Evolutionary conservation across 92 coral and sea anemone genomes (phyloP), one percentile per base, ranked within the genome.

Genomic region (Diadumene lineata): DNA sequence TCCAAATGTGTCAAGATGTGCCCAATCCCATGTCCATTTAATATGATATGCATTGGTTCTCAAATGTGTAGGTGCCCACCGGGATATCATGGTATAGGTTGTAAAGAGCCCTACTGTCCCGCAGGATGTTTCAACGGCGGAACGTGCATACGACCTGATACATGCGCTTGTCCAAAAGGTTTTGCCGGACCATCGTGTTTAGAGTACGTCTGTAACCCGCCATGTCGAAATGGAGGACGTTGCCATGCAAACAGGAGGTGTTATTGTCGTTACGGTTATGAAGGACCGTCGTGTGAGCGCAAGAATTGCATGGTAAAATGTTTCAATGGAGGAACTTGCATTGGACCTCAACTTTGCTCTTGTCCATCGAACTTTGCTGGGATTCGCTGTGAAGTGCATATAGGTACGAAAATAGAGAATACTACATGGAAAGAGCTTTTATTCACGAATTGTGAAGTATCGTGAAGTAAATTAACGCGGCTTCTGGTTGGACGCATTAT

Each of bases 61-160:
- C 79, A 75, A 50, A 81, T 80, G 19, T 90, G 96, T 60, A 75
- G 87, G 78, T 93, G 98, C 74, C 97, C 89, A 17, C 43, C 1
- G 28, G 98, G 98, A 22, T 90, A 78, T 67, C 79, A 78, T 58
- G 96, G 98, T 72, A 82, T 83, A n/a, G 83, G 84, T 67, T 87
- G 93, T 74, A 78, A 75, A 79, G 82, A 68, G 31, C 87, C 89
- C 53, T 74, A 82, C 82, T 94, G 98, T 50, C 82, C 84, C 74
- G 63, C 60, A 50, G 85, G 92, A 27, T 94, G 98, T 69, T 83
- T 69, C 57, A 88, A 94, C 76, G 98, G 97, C 0, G 98, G 97
- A 27, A 66, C 70, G 2, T 94, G 98, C 79, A 58, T 78, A 1
- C 70, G 76, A 26, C 97, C 98, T 6, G 81, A 81, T 66, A 74